phyloP scores from a whole-genome alignment of 1,140 invertebrate genomes.

The Temnothorax longispinosus region DNA sequence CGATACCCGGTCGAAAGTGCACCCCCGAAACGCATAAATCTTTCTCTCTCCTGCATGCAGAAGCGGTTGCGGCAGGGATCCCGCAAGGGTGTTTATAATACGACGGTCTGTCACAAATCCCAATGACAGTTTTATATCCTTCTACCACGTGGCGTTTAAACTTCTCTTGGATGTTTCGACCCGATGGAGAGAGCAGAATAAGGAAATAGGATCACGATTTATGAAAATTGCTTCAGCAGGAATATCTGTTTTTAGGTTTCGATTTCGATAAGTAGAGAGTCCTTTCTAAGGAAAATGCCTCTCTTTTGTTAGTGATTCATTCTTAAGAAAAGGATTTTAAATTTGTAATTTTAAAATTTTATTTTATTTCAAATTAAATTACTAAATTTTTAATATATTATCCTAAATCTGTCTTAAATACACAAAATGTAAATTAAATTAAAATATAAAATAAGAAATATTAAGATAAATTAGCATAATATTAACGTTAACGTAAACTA shows the following conservation, averaged over 20 bases:
- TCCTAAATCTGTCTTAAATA: too few species aligned
- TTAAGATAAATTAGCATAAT: neutral
- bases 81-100: slow-evolving; percentile 32
- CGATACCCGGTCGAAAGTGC: slow-evolving; percentile 46
- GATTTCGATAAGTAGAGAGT: neutral
- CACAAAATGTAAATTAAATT: neutral
- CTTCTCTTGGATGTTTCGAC: slow-evolving; percentile 13
- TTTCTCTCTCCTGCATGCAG: slow-evolving; percentile 8
- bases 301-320: neutral
- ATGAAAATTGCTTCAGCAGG: neutral
- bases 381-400: too few species aligned
- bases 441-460: neutral
- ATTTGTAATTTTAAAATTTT: neutral
- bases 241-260: slow-evolving; percentile 9
- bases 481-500: neutral
- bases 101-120: slow-evolving; percentile 55
- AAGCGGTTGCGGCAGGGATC: neutral
- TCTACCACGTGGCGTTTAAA: slow-evolving; percentile 17
- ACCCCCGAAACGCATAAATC: slow-evolving; percentile 64
- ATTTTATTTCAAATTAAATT: neutral
- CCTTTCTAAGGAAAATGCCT: neutral
- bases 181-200: neutral
- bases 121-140: slow-evolving; percentile 60
- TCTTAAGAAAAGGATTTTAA: neutral
- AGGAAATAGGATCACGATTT: neutral